A percentile compares a stretch with the other conserved stretches of the same genome.
Conservation (phyloP, 2,113 vertebrate genomes). For the Lates calcarifer region DNA sequence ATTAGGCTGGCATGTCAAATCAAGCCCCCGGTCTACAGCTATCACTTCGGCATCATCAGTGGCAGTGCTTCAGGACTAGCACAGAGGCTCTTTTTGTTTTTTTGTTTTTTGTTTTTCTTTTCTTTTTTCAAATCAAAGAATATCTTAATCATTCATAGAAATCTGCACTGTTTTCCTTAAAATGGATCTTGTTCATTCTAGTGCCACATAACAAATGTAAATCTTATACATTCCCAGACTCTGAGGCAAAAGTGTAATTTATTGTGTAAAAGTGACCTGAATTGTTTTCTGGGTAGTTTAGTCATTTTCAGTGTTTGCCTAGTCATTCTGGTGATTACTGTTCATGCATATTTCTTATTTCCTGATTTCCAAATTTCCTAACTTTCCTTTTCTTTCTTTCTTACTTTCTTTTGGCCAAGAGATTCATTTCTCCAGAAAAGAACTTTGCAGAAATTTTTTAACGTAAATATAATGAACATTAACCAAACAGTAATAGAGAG, state of each 20-base stretch:
- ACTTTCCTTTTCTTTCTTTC: too few relatives aligned
- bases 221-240: not conserved
- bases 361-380: too few relatives aligned
- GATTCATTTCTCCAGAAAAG: too few relatives aligned
- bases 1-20: slow-evolving; percentile 90
- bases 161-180: not conserved
- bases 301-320: slow-evolving; percentile 1
- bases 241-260: not conserved
- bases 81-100: not conserved
- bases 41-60: slow-evolving; percentile 21
- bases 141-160: slow-evolving; percentile 25
- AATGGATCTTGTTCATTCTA: not conserved
- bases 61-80: not conserved
- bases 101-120: not conserved
- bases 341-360: not conserved
- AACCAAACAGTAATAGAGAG: not conserved
- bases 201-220: not conserved
- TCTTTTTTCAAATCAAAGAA: not conserved
- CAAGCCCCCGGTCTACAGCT: slow-evolving; percentile 36
- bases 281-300: not conserved
- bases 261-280: not conserved
- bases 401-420: too few relatives aligned
- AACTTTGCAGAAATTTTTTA: too few relatives aligned
- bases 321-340: not conserved
- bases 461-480: not conserved